Evolutionary conservation across 1,140 invertebrate genomes (phyloP).

Genomic region (Alviniconcha marisindica): DNA sequence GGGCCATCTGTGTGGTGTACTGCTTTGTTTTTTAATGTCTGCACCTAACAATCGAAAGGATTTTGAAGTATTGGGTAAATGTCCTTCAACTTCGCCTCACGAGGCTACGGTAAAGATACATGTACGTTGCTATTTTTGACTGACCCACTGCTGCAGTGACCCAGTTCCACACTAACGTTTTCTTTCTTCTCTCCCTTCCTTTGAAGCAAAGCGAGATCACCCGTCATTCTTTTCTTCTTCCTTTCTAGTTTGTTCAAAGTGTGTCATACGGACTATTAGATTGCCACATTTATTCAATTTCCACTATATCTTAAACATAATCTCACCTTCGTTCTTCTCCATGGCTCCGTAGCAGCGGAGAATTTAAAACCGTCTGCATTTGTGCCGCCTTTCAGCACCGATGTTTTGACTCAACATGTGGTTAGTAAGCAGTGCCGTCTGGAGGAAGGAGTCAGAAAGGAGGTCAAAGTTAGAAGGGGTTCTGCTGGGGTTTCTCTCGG

Average conservation of each 20-base stretch:
- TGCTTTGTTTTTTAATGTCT: not conserved
- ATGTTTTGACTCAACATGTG: conserved; percentile 41
- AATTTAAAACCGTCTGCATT: conserved; percentile 24
- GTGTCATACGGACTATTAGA: not conserved
- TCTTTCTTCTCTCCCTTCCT: not conserved
- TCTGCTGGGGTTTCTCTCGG: not conserved
- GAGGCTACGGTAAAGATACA: not conserved
- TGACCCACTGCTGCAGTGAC: conserved; percentile 20
- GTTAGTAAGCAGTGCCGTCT: conserved; percentile 21
- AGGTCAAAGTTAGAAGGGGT: not conserved
- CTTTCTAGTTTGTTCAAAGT: not conserved
- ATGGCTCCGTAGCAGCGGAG: conserved; percentile 12
- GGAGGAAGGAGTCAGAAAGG: not conserved
- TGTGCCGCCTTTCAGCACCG: conserved; percentile 7
- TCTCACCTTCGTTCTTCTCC: conserved; percentile 20
- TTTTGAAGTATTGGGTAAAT: no score
- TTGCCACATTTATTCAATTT: not conserved
- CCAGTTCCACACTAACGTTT: conserved; percentile 5
- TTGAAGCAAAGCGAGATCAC: not conserved
- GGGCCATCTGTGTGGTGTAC: no score
- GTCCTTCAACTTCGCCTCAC: no score
- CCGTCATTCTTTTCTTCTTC: not conserved
- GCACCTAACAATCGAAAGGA: not conserved
- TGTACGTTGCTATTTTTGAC: conserved; percentile 10
- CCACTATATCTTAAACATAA: not conserved